Evolutionary conservation across 2,113 vertebrate genomes (phyloP).

Genomic region (Morone saxatilis): DNA sequence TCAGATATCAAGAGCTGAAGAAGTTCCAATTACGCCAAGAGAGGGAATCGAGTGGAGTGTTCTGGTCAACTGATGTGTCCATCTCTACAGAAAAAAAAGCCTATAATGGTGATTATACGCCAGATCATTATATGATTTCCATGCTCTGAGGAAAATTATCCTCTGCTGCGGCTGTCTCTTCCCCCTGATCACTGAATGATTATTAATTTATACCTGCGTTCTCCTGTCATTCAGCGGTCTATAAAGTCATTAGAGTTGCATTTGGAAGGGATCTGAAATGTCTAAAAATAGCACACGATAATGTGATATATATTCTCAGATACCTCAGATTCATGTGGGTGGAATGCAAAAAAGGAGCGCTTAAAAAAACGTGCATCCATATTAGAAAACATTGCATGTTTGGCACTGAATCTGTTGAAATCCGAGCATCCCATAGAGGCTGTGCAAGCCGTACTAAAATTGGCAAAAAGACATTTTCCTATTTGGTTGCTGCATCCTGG

Average conservation of each 20-base stretch:
- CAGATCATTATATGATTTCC: constrained; percentile 17
- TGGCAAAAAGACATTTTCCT: not conserved
- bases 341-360: not conserved
- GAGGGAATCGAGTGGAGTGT: not conserved
- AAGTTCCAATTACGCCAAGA: not conserved
- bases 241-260: not conserved
- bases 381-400: not conserved
- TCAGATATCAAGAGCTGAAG: constrained; percentile 5
- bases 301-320: not conserved
- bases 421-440: not conserved
- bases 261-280: not conserved
- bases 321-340: not conserved
- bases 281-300: not conserved
- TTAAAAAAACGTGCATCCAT: not conserved
- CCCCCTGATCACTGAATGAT: not conserved
- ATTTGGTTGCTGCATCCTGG: not conserved
- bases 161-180: constrained; percentile 4
- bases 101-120: constrained; percentile 33
- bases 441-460: not conserved
- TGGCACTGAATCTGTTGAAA: not conserved
- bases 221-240: not conserved
- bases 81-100: constrained; percentile 22
- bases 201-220: not conserved
- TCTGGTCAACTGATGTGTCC: constrained; percentile 16
- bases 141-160: constrained; percentile 9